A percentile compares a stretch with the other conserved stretches of the same genome.
phyloP scores from a whole-genome alignment of 2,888 invertebrate genomes.

The Branchellion lobata region DNA sequence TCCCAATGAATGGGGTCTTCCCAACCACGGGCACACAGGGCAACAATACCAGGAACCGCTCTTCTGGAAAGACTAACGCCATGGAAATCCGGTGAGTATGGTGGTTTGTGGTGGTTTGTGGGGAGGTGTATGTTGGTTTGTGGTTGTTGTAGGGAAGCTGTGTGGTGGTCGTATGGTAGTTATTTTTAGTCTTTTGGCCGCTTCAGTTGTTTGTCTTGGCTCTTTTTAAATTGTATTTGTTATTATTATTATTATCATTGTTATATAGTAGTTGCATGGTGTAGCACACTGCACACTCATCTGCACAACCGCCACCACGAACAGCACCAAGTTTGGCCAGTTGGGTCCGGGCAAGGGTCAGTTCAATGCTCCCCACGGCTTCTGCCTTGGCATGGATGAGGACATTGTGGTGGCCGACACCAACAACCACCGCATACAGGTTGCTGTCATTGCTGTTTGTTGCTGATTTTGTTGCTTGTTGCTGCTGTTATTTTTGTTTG shows the following conservation, averaged over 20 bases:
- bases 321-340: constrained; percentile 84
- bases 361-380: constrained; percentile 95
- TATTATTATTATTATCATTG: no score
- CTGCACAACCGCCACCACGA: no score
- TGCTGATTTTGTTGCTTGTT: no score
- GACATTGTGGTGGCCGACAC: constrained; percentile 93
- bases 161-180: not conserved
- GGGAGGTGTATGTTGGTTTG: not conserved
- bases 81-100: constrained; percentile 61
- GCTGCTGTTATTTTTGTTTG: no score
- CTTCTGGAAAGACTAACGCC: constrained; percentile 59
- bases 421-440: constrained; percentile 88
- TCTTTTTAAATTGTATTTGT: no score
- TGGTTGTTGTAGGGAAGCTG: not conserved
- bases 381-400: constrained; percentile 89
- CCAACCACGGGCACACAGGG: constrained; percentile 22
- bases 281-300: no score
- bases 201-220: not conserved
- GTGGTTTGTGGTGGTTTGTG: not conserved
- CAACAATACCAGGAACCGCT: constrained; percentile 38
- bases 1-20: constrained; percentile 45
- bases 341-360: constrained; percentile 88
- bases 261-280: no score
- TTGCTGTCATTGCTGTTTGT: not conserved
- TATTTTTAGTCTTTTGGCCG: no score